Base-by-base conservation (phyloP, 2,888 invertebrate genomes). In the Syrista parreyssii region DNA sequence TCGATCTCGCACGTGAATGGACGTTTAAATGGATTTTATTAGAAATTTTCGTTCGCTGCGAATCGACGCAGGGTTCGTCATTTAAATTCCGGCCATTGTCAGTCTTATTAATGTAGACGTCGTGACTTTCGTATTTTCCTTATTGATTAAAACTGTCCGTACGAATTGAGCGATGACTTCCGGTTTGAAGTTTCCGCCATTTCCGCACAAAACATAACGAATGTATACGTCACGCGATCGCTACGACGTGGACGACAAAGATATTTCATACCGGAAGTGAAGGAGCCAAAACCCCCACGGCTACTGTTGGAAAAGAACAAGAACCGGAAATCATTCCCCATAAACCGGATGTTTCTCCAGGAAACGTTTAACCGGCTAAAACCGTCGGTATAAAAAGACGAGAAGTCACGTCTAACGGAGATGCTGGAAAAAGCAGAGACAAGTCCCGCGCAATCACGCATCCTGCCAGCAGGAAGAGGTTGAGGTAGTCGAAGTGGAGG, bases 231-330 rank as follows among this genome's bases (percentile, higher is more conserved):
- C 23, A 9, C 23, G 2, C 1, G 55, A 23, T 23, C 23, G 23
- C 0, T 2, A 74, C 72, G 40, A 78, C 77, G 78, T 78, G 78
- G 74, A 76, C 78, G 55, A 79, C 74, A 78, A 74, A 74, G 68
- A 78, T 72, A 74, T 68, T 55, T 55, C 55, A 75, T 75, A 77
- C 68, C 71, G 74, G 68, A 78, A 78, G 77, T 68, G 78, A 73
- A 68, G 12, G 73, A 55, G 9, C 31, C 33, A 74, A 34, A 75
- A 76, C 34, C 77, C 74, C 55, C 9, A 3, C 23, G 55, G 9
- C 23, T 23, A 23, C 23, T 1, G 55, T 55, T 23, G 68, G 76
- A 72, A 73, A 78, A 75, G 71, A 11, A 12, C 12, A 71, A 32
- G 32, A 71, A 71, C 71, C 71, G 30, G 71, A 71, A 31, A 31